A percentile compares a stretch with the other conserved stretches of the same genome.
phyloP scores from a whole-genome alignment of 2,113 vertebrate species.

The Cranoglanis bouderius region DNA sequence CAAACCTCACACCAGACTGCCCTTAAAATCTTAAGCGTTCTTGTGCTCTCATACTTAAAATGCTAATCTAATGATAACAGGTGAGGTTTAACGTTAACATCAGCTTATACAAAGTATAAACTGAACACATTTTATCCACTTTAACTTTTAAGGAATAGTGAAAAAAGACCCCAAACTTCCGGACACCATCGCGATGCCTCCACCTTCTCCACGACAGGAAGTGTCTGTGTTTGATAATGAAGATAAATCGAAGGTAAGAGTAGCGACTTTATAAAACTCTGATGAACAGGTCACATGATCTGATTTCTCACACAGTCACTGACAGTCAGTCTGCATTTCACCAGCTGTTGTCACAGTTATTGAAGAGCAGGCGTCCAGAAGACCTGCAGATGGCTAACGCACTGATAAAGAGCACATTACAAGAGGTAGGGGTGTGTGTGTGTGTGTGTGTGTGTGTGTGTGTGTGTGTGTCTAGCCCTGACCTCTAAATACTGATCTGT shows the following conservation, averaged over 20 bases:
- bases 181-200: conserved; percentile 77
- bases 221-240: conserved; percentile 88
- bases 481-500: conserved; percentile 62
- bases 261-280: neutral
- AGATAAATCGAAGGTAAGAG: conserved; percentile 84
- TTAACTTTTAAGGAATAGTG: conserved; percentile 78
- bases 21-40: neutral
- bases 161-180: conserved; percentile 85
- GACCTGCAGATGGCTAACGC: conserved; percentile 88
- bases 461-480: conserved; percentile 42
- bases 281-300: neutral
- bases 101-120: neutral
- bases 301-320: neutral
- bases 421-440: conserved; percentile 76
- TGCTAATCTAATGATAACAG: accelerated
- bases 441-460: neutral
- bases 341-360: conserved; percentile 80
- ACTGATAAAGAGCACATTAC: conserved; percentile 85
- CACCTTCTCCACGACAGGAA: conserved; percentile 79
- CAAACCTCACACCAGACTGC: neutral
- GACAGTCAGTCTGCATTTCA: neutral
- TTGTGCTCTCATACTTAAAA: neutral
- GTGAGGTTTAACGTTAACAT: neutral
- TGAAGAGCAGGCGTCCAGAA: conserved; percentile 82
- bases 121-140: neutral